phyloP scores from a whole-genome alignment of 37 sponge, comb jelly and placozoan genomes.

The Bolinopsis microptera region DNA sequence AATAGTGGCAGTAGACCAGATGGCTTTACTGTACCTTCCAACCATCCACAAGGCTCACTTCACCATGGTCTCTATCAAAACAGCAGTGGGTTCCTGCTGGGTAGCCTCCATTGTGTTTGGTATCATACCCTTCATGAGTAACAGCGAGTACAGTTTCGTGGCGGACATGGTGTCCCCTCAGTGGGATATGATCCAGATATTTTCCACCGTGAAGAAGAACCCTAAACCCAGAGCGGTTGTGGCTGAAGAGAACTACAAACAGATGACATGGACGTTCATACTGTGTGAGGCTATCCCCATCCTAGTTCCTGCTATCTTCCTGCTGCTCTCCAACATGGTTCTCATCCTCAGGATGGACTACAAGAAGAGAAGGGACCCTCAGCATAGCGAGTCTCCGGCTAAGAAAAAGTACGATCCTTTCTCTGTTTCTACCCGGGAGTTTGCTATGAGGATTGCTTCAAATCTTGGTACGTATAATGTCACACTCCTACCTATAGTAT shows the following conservation, averaged over 20 bases:
- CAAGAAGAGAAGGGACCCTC: background rate
- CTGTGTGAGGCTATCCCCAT: background rate
- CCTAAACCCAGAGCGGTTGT: background rate
- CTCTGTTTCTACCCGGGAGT: background rate
- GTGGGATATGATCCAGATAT: background rate
- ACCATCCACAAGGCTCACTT: background rate
- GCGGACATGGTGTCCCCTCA: background rate
- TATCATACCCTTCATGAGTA: constrained; percentile 44
- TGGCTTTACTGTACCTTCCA: background rate
- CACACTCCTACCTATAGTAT: no score
- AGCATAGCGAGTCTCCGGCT: background rate
- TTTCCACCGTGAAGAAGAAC: background rate
- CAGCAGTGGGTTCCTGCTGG: constrained; percentile 45
- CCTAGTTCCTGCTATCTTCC: background rate
- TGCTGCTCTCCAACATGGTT: background rate
- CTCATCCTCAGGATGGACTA: background rate
- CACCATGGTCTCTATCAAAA: constrained; percentile 31
- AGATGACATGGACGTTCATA: background rate
- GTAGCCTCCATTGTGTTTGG: background rate
- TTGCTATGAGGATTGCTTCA: constrained; percentile 16
- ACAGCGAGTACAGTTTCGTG: background rate
- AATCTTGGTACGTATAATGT: background rate
- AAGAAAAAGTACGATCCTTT: background rate
- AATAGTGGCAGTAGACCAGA: background rate
- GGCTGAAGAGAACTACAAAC: background rate